Percentiles rank a stretch among this genome's conserved stretches.
phyloP scores from a whole-genome alignment of 2,113 vertebrate species.

The Ictidomys tridecemlineatus region DNA sequence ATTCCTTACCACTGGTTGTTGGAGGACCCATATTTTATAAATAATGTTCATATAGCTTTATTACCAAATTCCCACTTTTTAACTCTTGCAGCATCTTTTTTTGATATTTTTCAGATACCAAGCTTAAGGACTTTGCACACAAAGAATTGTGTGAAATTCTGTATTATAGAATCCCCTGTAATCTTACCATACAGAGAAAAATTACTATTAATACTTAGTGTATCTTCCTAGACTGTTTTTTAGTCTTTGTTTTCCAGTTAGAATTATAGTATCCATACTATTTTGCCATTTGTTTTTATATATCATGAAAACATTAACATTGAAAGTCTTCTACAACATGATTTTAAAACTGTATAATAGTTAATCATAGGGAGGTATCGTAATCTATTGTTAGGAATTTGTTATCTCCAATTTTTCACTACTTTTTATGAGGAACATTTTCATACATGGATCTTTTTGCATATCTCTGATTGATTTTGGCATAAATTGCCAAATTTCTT shows the following conservation, averaged over 20 bases:
- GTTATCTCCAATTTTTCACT: background rate
- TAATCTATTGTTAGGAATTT: background rate
- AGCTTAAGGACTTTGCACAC: background rate
- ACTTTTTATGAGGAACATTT: background rate
- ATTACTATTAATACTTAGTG: background rate
- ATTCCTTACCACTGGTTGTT: background rate
- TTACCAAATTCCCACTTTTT: background rate
- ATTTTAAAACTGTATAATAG: background rate
- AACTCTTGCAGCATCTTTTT: background rate
- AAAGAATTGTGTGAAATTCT: background rate
- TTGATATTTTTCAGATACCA: background rate
- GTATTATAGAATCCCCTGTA: background rate
- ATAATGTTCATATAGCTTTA: background rate
- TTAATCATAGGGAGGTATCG: background rate
- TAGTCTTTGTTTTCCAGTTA: background rate
- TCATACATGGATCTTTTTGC: background rate
- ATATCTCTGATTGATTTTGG: background rate
- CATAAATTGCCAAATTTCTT: constrained; percentile 32
- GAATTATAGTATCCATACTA: background rate
- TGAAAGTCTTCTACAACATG: background rate
- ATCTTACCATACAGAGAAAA: background rate
- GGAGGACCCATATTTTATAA: background rate
- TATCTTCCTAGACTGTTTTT: background rate
- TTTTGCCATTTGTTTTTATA: background rate
- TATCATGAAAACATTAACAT: background rate